Conservation (phyloP, 2,797 vertebrate species). For the Fundulus diaphanus region DNA sequence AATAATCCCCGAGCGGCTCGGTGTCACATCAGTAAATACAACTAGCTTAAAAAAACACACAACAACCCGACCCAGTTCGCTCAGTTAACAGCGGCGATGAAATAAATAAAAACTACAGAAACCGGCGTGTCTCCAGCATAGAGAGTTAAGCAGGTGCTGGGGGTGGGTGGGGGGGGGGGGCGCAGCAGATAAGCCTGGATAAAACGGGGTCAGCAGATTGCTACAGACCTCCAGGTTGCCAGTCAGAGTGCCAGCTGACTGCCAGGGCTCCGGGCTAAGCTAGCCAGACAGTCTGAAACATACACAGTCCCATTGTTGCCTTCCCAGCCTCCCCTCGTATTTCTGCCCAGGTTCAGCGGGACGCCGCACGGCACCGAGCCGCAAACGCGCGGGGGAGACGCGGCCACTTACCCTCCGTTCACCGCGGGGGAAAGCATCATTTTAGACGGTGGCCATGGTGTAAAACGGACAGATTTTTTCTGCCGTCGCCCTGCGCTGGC, state of each 20-base stretch:
- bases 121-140: background rate
- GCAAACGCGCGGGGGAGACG: constrained; percentile 33
- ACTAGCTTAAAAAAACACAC: constrained; percentile 37
- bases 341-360: constrained; percentile 33
- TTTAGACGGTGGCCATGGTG: constrained; percentile 80
- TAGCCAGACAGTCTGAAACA: constrained; percentile 69
- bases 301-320: constrained; percentile 84
- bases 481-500: constrained; percentile 76
- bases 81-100: constrained; percentile 17
- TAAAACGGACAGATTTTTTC: constrained; percentile 77
- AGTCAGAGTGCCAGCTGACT: constrained; percentile 71
- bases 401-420: constrained; percentile 82
- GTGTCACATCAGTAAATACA: constrained; percentile 30
- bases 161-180: background rate
- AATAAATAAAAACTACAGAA: no score
- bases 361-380: constrained; percentile 32
- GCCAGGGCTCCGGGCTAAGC: constrained; percentile 68
- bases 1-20: constrained; percentile 19
- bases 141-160: background rate
- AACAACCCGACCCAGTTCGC: constrained; percentile 37
- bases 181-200: background rate
- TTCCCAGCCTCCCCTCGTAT: constrained; percentile 58
- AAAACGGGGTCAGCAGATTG: constrained; percentile 24
- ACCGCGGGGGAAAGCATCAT: constrained; percentile 77
- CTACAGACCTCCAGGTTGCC: constrained; percentile 52